These are phyloP conservation scores for Peromyscus polionotus DNA, from an alignment of 2,113 vertebrate species.

Conservation along the genomic window DNA sequence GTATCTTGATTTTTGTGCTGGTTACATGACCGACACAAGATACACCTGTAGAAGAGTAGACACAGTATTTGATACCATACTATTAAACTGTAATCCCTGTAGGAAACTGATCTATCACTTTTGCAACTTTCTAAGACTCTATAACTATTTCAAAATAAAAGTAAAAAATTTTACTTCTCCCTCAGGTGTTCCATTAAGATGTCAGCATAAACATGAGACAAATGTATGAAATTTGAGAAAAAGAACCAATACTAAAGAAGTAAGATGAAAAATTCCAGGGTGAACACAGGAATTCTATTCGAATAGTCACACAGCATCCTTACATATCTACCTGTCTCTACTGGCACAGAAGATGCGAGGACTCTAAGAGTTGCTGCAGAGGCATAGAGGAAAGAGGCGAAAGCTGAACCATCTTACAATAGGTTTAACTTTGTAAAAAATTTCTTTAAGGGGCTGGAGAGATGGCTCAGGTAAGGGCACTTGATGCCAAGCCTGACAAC, in stretches of 20 bases:
- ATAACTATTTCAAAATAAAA: background rate
- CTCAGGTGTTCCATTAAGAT: background rate
- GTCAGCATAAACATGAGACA: background rate
- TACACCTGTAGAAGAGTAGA: background rate
- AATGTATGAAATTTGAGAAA: background rate
- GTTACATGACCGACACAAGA: background rate
- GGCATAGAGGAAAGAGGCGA: background rate
- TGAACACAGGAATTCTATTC: background rate
- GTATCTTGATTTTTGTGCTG: background rate
- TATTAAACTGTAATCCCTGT: background rate
- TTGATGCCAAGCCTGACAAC: background rate
- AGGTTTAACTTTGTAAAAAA: conserved; percentile 34
- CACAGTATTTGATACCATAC: background rate
- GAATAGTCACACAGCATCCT: background rate
- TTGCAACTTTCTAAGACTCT: background rate
- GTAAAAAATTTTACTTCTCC: background rate
- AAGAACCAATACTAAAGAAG: background rate
- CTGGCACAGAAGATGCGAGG: background rate
- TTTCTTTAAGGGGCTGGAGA: background rate
- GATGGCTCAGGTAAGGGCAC: background rate
- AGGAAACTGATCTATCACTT: background rate
- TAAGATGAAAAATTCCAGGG: background rate
- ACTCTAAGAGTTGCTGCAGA: background rate
- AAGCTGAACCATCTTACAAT: background rate
- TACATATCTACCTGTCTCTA: background rate